These are phyloP conservation scores for Trissolcus japonicus DNA, from an alignment of 2,888 invertebrate genomes.

Conservation along the genomic window DNA sequence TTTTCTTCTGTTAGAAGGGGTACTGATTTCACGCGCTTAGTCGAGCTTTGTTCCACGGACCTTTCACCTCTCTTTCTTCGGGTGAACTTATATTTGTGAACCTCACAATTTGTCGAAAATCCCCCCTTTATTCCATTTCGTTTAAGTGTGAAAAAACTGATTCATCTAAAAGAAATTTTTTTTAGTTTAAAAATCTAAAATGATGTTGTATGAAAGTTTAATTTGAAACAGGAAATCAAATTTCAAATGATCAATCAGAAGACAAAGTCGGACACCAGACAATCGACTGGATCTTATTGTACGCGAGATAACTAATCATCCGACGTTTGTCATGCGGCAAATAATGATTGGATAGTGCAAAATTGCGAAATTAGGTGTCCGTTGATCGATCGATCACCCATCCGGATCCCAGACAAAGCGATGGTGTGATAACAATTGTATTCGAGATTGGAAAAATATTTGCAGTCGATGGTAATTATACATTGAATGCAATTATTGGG, in stretches of 20 bases:
- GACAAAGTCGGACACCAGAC: too few species aligned
- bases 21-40: conserved; percentile 67
- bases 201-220: too few species aligned
- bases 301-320: conserved; percentile 31
- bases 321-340: conserved; percentile 33
- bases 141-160: too few species aligned
- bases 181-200: too few species aligned
- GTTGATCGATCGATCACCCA: conserved; percentile 37
- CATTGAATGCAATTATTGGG: conserved; percentile 29
- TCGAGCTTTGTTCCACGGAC: conserved; percentile 64
- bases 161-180: too few species aligned
- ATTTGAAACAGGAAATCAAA: too few species aligned
- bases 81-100: too few species aligned
- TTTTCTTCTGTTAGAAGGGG: conserved; percentile 46
- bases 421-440: conserved; percentile 21
- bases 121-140: too few species aligned
- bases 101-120: too few species aligned
- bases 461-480: conserved; percentile 14
- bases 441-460: conserved; percentile 1
- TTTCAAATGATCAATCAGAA: too few species aligned
- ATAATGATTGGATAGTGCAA: conserved; percentile 24
- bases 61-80: conserved; percentile 60
- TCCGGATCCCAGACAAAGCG: conserved; percentile 12
- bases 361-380: conserved; percentile 40
- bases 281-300: conserved; percentile 2